Evolutionary conservation across 2,888 invertebrate genomes (phyloP).

Genomic region (Antheraea assamensis): DNA sequence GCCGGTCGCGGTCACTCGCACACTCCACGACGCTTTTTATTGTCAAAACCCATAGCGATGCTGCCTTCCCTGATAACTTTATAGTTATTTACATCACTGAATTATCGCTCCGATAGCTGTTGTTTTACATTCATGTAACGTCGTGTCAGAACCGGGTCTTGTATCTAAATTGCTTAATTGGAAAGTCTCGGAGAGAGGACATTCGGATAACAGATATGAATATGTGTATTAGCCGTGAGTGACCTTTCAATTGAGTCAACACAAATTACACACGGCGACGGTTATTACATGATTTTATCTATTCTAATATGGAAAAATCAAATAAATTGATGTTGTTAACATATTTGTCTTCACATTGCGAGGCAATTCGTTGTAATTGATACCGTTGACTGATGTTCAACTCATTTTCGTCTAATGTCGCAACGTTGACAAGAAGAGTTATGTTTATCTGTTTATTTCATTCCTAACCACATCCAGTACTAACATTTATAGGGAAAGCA

Average conservation of each 20-base stretch:
- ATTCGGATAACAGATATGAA: slow-evolving; percentile 62
- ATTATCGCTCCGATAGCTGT: slow-evolving; percentile 77
- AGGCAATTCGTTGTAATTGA: slow-evolving; percentile 55
- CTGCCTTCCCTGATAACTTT: slow-evolving; percentile 76
- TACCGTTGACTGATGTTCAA: slow-evolving; percentile 44
- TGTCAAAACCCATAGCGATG: slow-evolving; percentile 76
- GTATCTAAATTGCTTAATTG: slow-evolving; percentile 83
- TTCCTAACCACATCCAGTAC: too few species aligned
- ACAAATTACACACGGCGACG: slow-evolving; percentile 47
- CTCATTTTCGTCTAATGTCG: slow-evolving; percentile 46
- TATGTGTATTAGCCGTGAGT: slow-evolving; percentile 53
- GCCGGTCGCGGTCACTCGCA: slow-evolving; percentile 56
- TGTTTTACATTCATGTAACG: slow-evolving; percentile 78
- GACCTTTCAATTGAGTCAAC: slow-evolving; percentile 65
- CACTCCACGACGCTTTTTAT: slow-evolving; percentile 72
- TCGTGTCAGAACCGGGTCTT: slow-evolving; percentile 63
- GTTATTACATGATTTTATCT: slow-evolving; percentile 62
- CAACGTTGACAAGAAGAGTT: slow-evolving; percentile 43
- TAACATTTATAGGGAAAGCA: too few species aligned
- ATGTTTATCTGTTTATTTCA: slow-evolving; percentile 19
- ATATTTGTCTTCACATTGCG: slow-evolving; percentile 51
- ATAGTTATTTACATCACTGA: slow-evolving; percentile 80
- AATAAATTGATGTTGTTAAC: slow-evolving; percentile 59
- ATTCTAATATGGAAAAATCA: slow-evolving; percentile 52
- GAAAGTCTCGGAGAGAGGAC: slow-evolving; percentile 69